Percentiles rank a stretch among this genome's conserved stretches.
Evolutionary conservation across 2,888 invertebrate genomes (phyloP).

Genomic region (Mesodorylaimus sp.): DNA sequence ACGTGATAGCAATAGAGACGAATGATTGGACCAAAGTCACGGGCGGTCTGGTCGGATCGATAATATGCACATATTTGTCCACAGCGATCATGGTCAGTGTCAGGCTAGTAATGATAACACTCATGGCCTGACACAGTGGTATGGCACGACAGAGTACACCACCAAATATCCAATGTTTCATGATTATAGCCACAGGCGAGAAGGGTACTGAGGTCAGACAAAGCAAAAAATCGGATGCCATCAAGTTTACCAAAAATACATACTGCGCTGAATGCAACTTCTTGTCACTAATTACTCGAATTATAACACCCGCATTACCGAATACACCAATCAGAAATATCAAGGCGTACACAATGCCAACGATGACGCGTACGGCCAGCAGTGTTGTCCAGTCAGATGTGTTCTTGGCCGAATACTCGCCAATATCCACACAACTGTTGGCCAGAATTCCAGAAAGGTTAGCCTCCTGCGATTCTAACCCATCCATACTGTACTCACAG

Average conservation of each 20-base stretch:
- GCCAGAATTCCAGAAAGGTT: no score
- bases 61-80: constrained; percentile 28
- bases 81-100: constrained; percentile 25
- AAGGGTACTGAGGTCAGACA: constrained; percentile 27
- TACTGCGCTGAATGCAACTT: constrained; percentile 27
- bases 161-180: constrained; percentile 29
- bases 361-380: neutral
- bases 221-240: constrained; percentile 24
- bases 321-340: constrained; percentile 16
- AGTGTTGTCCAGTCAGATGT: neutral
- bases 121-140: constrained; percentile 24
- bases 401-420: no score
- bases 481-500: no score
- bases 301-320: constrained; percentile 26
- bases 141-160: constrained; percentile 25
- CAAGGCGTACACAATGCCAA: neutral
- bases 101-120: constrained; percentile 29
- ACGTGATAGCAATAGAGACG: constrained; percentile 20
- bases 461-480: no score
- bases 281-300: constrained; percentile 21
- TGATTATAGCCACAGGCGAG: constrained; percentile 19
- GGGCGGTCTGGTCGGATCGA: constrained; percentile 23
- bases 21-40: constrained; percentile 11
- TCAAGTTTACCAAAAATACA: constrained; percentile 26
- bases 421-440: no score